Evolutionary conservation across 2,888 invertebrate species (phyloP).

Genomic region (Dendrolimus pini): DNA sequence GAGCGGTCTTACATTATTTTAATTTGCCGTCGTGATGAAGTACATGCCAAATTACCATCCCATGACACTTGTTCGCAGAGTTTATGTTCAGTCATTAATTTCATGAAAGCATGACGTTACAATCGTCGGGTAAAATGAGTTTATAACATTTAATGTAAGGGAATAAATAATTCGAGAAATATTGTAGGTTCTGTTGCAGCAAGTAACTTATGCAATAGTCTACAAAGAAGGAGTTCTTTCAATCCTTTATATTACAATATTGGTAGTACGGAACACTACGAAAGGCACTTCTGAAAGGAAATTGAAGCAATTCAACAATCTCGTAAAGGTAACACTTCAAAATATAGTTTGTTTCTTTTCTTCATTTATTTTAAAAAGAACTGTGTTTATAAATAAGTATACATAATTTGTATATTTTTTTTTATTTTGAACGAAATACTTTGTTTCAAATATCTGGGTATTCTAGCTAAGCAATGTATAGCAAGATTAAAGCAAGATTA

Average conservation of each 20-base stretch:
- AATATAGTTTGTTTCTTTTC: slow-evolving; percentile 37
- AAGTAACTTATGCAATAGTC: background rate
- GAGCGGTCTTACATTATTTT: slow-evolving; percentile 18
- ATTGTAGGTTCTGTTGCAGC: background rate
- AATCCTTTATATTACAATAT: background rate
- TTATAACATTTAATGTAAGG: background rate
- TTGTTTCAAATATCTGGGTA: too few species aligned
- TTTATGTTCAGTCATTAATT: background rate
- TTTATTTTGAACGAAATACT: too few species aligned
- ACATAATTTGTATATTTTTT: too few species aligned
- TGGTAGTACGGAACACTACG: slow-evolving; percentile 10
- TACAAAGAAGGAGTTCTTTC: too few species aligned
- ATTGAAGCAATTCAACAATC: slow-evolving; percentile 47
- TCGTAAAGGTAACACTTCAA: slow-evolving; percentile 29
- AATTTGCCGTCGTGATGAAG: slow-evolving; percentile 20
- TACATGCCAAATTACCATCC: slow-evolving; percentile 3
- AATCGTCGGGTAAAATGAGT: background rate
- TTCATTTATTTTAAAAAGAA: slow-evolving; percentile 23
- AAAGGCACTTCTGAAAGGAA: slow-evolving; percentile 34
- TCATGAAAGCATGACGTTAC: background rate
- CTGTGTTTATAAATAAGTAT: slow-evolving; percentile 10
- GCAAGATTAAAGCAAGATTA: too few species aligned
- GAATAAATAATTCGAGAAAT: background rate
- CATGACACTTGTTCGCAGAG: background rate
- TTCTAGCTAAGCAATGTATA: too few species aligned